Evolutionary conservation across 2,797 vertebrate species (phyloP).

Genomic region (Heterohyrax brucei): DNA sequence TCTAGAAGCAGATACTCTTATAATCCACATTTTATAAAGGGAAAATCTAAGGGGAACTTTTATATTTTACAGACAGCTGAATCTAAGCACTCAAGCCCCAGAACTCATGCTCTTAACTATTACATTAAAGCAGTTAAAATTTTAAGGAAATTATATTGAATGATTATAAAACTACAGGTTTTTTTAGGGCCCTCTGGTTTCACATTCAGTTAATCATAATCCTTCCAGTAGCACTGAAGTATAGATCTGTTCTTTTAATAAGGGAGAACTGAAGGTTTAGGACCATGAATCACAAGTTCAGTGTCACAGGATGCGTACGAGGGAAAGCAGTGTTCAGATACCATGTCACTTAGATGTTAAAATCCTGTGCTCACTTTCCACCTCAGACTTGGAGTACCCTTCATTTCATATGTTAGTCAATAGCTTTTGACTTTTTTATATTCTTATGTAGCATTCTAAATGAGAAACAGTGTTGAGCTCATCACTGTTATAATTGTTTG

Average conservation of each 20-base stretch:
- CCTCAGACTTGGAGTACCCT: neutral
- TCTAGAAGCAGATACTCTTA: neutral
- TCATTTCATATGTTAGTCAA: neutral
- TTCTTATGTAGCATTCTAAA: neutral
- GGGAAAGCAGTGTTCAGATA: neutral
- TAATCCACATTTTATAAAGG: neutral
- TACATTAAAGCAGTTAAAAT: neutral
- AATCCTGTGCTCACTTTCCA: neutral
- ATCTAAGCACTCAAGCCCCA: neutral
- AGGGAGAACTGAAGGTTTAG: neutral
- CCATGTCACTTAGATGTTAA: neutral
- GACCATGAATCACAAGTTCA: neutral
- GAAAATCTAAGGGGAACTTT: neutral
- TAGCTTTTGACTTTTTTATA: fast-evolving
- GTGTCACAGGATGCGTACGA: neutral
- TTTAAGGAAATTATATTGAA: neutral
- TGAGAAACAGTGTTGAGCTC: neutral
- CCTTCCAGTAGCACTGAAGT: neutral
- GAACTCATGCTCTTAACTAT: neutral
- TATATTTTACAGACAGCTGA: neutral
- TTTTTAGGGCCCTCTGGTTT: neutral
- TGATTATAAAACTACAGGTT: neutral
- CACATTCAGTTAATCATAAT: neutral
- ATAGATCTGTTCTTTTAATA: neutral
- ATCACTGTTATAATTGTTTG: neutral